Evolutionary conservation across 2,888 invertebrate species (phyloP), one percentile per base, ranked within the genome.

Genomic region (Drosophila picticornis): DNA sequence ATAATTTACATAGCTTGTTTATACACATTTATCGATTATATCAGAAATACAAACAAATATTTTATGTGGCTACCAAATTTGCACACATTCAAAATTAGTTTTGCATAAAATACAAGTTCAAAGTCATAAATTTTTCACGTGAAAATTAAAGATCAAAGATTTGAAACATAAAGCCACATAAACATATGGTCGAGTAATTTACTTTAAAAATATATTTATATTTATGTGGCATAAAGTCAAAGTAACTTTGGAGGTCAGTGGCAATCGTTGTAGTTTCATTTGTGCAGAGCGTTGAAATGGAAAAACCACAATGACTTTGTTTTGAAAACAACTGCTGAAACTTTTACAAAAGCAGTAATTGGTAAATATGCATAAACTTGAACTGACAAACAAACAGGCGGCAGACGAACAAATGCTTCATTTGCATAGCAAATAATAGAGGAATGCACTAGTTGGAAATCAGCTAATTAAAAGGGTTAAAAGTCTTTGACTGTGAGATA

Each of bases 1-100:
- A 51, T 62, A 27, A 84, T 84, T 86, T 77, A 84, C 87, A 84
- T 86, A 84, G 76, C 84, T 51, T 69, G 84, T 86, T 86, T 81
- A 57, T 53, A 72, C 62, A 67, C 40, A 64, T 71, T 76, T 64
- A 59, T 75, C 43, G 73, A 71, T 75, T 66, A 65, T 52, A 75
- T 73, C 52, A 55, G 60, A 61, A 58, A 66, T 65, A 72, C 38
- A 64, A 46, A 48, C 46, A 46, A 25, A 43, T 27, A 27, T 65
- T 36, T 66, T 57, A 65, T 60, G 48, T 71, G 27, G 29, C 16
- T 11, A 27, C 13, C 32, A 40, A 22, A 31, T 40, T 57, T 56
- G 55, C 38, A 56, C 38, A 56, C 38, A 53, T 34, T 9, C 19
- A 19, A 62, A 34, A 64, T 64, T 13, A 11, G 10, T 58, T 72